Evolutionary conservation across 2,888 invertebrate species (phyloP).

Genomic region (Miltochrista miniata): DNA sequence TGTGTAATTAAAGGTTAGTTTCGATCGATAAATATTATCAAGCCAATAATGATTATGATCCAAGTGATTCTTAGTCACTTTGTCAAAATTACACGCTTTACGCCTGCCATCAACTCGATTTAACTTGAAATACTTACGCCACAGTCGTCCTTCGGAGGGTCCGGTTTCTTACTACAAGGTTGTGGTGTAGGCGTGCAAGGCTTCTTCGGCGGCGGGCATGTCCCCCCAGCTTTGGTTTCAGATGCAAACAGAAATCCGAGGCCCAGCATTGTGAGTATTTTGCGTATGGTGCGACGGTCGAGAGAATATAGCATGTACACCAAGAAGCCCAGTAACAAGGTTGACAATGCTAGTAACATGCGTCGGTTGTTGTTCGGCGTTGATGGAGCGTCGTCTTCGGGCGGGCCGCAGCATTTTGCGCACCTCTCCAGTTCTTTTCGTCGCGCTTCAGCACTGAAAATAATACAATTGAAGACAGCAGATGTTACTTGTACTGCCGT

Average conservation of each 20-base stretch:
- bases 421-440: not conserved
- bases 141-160: not conserved
- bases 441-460: conserved; percentile 1
- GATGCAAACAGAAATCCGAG: conserved; percentile 19
- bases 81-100: too few species aligned
- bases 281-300: conserved; percentile 9
- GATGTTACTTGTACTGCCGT: too few species aligned
- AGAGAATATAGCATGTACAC: conserved; percentile 13
- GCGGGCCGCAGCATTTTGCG: not conserved
- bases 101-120: too few species aligned
- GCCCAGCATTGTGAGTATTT: conserved; percentile 20
- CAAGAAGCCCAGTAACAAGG: conserved; percentile 10
- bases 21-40: too few species aligned
- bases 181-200: not conserved
- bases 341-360: conserved; percentile 12
- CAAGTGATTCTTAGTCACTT: too few species aligned
- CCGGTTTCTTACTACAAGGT: not conserved
- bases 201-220: not conserved
- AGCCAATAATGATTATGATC: too few species aligned
- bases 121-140: not conserved
- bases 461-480: not conserved
- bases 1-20: too few species aligned
- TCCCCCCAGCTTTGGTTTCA: not conserved
- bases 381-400: not conserved
- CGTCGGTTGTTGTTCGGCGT: not conserved